Evolutionary conservation across 2,888 invertebrate species (phyloP).

Genomic region (Eustalomyia histrio): DNA sequence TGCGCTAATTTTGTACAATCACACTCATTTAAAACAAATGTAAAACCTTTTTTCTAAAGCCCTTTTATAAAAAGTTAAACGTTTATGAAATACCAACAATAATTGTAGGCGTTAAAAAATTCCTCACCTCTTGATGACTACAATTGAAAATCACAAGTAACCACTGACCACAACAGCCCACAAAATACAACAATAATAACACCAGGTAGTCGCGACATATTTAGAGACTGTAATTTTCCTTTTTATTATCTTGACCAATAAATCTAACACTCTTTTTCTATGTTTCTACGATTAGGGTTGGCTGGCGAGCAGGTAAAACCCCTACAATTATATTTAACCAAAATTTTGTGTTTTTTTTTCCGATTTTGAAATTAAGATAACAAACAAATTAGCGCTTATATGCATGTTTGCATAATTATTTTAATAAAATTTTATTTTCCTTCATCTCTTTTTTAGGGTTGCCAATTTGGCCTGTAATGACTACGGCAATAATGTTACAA

Average conservation of each 20-base stretch:
- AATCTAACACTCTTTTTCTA: constrained; percentile 57
- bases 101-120: constrained; percentile 72
- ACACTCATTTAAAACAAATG: constrained; percentile 46
- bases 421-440: constrained; percentile 54
- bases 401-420: constrained; percentile 63
- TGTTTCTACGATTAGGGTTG: not conserved
- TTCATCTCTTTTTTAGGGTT: constrained; percentile 17
- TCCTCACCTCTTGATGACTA: constrained; percentile 42
- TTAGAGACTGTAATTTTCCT: constrained; percentile 58
- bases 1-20: constrained; percentile 67
- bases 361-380: constrained; percentile 76
- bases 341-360: constrained; percentile 42
- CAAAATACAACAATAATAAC: constrained; percentile 3
- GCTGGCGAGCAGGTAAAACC: constrained; percentile 20
- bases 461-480: not conserved
- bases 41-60: constrained; percentile 46
- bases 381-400: constrained; percentile 75
- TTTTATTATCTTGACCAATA: constrained; percentile 57
- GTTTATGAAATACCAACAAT: constrained; percentile 66
- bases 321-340: constrained; percentile 61
- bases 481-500: constrained; percentile 20
- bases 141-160: constrained; percentile 29
- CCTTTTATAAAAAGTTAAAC: constrained; percentile 36
- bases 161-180: constrained; percentile 39
- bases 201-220: constrained; percentile 60